Base-by-base conservation (phyloP, 1,140 invertebrate species). In the Megathymus violae region DNA sequence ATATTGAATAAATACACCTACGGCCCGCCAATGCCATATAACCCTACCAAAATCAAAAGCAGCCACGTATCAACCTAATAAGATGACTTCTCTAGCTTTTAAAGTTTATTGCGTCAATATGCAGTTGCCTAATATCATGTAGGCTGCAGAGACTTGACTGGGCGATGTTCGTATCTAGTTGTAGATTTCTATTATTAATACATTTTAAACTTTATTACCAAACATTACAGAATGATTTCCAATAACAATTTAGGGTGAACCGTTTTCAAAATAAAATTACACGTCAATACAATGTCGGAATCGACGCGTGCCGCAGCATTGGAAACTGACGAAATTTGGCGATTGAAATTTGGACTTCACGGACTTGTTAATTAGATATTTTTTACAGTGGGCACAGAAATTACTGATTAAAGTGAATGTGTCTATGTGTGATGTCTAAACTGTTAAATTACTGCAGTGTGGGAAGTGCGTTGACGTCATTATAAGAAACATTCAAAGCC, bases 111-210 rank as follows among this genome's bases (percentile, higher is more conserved):
- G 68, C 61, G 47, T 83, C 64, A 66, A 44, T 68, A 69, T 76
- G 70, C 76, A 81, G 76, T 89, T 89, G 82, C 82, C 71, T 77
- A 84, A 89, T 74, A 82, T 22, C 74, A 78, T 77, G 84, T 87
- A 81, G 78, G 82, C 73, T 77, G 78, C 41, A 58, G 46, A 58
- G 38, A 68, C 54, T 62, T 73, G 60, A 62, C 63, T 64, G 67
- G 64, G 71, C 63, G 68, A 81, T 78, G 73, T 65, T 76, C 73
- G 50, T 36, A 43, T 77, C 65, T 74, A 73, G 67, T 71, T 71
- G 71, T 63, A 22, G 34, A 36, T 52, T 48, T 19, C 6, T 36
- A 13, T 13, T 16, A 15, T 22, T 19, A 52, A 31, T 58, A 17
- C 1, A 71, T 63, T 71, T 51, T 72, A 11, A 62, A 66, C 67